Evolutionary conservation across 2,888 invertebrate species (phyloP).

Genomic region (Agrenia bidenticulata): DNA sequence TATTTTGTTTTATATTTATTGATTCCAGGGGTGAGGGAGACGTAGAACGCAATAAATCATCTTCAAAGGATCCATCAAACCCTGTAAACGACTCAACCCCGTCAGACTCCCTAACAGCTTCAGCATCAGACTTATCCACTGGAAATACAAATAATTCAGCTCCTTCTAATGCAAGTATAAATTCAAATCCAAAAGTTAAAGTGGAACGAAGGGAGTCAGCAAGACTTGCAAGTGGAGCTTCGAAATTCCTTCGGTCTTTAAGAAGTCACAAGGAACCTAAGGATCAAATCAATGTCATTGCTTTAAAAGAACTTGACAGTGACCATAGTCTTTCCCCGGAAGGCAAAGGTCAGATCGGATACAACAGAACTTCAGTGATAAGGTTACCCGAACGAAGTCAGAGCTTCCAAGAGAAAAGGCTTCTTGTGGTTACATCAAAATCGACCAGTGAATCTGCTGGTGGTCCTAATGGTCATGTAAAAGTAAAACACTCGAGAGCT

Average conservation of each 20-base stretch:
- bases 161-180: conserved; percentile 12
- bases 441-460: conserved; percentile 30
- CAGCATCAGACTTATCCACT: conserved; percentile 20
- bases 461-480: conserved; percentile 23
- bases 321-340: conserved; percentile 46
- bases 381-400: conserved; percentile 48
- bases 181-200: conserved; percentile 28
- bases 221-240: conserved; percentile 47
- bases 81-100: conserved; percentile 13
- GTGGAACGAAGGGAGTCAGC: conserved; percentile 50
- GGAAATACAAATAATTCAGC: not conserved
- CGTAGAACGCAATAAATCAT: conserved; percentile 29
- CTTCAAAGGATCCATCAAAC: not conserved
- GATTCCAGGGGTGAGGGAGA: conserved; percentile 48
- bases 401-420: conserved; percentile 52
- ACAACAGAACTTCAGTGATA: conserved; percentile 15
- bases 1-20: not conserved
- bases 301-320: conserved; percentile 47
- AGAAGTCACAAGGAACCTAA: conserved; percentile 33
- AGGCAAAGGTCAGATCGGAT: conserved; percentile 20
- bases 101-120: conserved; percentile 23
- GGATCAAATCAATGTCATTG: conserved; percentile 47
- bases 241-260: conserved; percentile 49
- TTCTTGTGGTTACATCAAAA: conserved; percentile 44
- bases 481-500: conserved; percentile 50